Evolutionary conservation across 2,797 vertebrate species (phyloP).

Genomic region (Danio kyathit): DNA sequence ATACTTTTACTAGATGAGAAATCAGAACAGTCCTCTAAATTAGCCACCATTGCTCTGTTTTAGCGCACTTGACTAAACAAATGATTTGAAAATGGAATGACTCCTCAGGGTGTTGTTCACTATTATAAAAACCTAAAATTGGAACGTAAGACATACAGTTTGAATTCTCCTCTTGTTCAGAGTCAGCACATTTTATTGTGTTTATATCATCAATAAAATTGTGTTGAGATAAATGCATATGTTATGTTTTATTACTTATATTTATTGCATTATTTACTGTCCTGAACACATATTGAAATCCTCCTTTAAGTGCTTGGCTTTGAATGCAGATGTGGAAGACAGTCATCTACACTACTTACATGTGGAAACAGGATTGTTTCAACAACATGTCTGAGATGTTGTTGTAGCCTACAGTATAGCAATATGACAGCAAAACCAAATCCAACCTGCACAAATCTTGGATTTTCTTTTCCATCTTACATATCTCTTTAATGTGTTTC

Average conservation of each 20-base stretch:
- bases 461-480: constrained; percentile 25
- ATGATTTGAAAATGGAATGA: constrained; percentile 29
- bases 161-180: neutral
- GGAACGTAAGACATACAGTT: neutral
- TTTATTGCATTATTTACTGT: constrained; percentile 22
- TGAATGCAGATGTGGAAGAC: neutral
- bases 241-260: neutral
- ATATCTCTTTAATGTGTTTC: constrained; percentile 19
- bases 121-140: constrained; percentile 16
- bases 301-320: constrained; percentile 4
- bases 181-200: constrained; percentile 5
- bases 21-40: constrained; percentile 15
- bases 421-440: neutral
- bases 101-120: constrained; percentile 28
- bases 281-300: neutral
- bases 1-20: constrained; percentile 5
- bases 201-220: neutral
- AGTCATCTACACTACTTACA: neutral
- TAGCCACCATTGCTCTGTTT: neutral
- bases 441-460: neutral
- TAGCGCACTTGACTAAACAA: constrained; percentile 12
- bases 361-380: constrained; percentile 14
- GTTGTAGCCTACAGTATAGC: constrained; percentile 7
- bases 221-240: constrained; percentile 10
- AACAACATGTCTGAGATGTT: constrained; percentile 21